Conservation (phyloP, 2,888 invertebrate species). For the Hypercompe scribonia region DNA sequence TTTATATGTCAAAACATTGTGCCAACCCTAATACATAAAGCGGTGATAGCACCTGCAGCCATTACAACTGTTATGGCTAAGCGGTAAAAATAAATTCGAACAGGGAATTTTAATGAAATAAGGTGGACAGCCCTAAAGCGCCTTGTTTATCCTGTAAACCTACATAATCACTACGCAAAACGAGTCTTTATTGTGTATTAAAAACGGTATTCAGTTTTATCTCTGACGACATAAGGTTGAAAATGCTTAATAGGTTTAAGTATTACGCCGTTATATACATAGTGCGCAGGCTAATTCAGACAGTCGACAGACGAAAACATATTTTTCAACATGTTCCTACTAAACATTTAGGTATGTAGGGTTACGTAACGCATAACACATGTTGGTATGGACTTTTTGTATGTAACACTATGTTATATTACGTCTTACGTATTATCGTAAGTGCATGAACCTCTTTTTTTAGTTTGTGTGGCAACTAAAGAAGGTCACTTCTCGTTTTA, state of each 20-base stretch:
- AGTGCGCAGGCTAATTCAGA: neutral
- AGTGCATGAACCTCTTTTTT: neutral
- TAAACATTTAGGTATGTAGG: neutral
- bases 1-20: neutral
- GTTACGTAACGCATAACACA: neutral
- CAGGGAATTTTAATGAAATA: neutral
- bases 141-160: conserved; percentile 13
- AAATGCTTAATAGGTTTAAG: neutral
- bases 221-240: neutral
- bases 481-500: no score
- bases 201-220: neutral
- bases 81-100: neutral
- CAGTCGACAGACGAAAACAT: neutral
- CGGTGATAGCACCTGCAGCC: neutral
- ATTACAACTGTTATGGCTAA: neutral
- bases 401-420: neutral
- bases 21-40: conserved; percentile 8
- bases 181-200: conserved; percentile 2
- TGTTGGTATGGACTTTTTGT: neutral
- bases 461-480: no score
- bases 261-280: conserved; percentile 4
- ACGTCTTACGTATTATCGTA: neutral
- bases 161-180: conserved; percentile 11
- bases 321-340: neutral
- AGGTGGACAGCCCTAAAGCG: neutral